Evolutionary conservation across 53 echinoderm and acorn worm species (phyloP).

Genomic region (Echinometra lucunter): DNA sequence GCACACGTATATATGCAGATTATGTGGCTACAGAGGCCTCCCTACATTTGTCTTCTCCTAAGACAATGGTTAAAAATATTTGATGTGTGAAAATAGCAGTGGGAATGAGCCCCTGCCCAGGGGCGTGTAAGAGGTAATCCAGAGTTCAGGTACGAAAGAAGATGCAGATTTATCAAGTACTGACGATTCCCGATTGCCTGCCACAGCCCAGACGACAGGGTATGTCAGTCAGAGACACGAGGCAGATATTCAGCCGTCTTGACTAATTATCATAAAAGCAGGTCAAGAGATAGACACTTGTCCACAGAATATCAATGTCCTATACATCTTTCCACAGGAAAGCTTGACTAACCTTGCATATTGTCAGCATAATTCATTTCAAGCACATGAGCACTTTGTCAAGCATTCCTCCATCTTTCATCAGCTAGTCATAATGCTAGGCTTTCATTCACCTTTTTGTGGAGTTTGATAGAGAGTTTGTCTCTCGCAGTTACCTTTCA

Average conservation of each 20-base stretch:
- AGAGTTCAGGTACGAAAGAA: conserved; percentile 51
- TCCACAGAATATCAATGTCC: conserved; percentile 35
- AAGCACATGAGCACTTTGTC: conserved; percentile 6
- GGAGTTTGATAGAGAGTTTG: neutral
- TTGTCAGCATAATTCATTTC: conserved; percentile 29
- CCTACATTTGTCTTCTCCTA: neutral
- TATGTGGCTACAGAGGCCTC: neutral
- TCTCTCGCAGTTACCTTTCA: no score
- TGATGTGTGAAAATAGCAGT: conserved; percentile 23
- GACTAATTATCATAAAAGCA: conserved; percentile 49
- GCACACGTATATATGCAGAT: neutral
- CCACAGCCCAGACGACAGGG: neutral
- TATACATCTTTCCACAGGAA: neutral
- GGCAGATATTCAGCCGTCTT: conserved; percentile 21
- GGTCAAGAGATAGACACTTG: conserved; percentile 50
- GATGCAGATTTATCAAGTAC: conserved; percentile 51
- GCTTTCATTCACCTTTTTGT: conserved; percentile 23
- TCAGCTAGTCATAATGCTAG: neutral
- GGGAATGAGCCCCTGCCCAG: conserved; percentile 40
- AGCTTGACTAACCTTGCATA: neutral
- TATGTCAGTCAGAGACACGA: conserved; percentile 33
- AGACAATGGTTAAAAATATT: neutral
- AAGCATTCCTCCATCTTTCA: conserved; percentile 40
- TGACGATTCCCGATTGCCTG: neutral
- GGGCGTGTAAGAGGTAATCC: conserved; percentile 39